phyloP scores from a whole-genome alignment of 2,113 vertebrate species.

The Oenanthe melanoleuca region DNA sequence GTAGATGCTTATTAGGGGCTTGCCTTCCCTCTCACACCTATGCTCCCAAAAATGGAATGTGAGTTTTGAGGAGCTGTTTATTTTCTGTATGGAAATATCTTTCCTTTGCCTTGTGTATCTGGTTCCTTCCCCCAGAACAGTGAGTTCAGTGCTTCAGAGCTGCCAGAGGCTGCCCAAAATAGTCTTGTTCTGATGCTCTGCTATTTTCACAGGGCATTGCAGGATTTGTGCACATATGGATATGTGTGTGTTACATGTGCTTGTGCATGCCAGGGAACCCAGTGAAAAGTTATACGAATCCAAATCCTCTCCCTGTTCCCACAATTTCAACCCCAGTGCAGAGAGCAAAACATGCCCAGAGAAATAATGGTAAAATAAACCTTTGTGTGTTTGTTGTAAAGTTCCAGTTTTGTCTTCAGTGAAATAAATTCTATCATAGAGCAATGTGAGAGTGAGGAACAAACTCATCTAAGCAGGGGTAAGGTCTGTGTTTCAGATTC shows the following conservation, averaged over 20 bases:
- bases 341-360: background rate
- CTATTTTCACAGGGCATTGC: background rate
- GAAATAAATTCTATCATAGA: background rate
- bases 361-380: background rate
- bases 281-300: background rate
- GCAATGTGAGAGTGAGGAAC: background rate
- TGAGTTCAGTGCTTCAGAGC: background rate
- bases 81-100: background rate
- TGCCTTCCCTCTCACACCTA: background rate
- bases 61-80: background rate
- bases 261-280: background rate
- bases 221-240: background rate
- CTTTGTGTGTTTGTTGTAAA: background rate
- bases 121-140: background rate
- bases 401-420: background rate
- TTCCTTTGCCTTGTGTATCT: background rate
- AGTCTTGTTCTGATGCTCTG: background rate
- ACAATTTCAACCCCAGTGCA: fast-evolving
- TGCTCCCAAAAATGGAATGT: background rate
- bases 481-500: background rate
- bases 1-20: background rate
- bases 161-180: background rate
- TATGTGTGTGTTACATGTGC: background rate
- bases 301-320: background rate
- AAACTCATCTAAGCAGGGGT: fast-evolving